Percentiles rank a stretch among this genome's conserved stretches.
These are phyloP conservation scores for Odontomyia ornata DNA, from an alignment of 2,888 invertebrate genomes.

Conservation along the genomic window DNA sequence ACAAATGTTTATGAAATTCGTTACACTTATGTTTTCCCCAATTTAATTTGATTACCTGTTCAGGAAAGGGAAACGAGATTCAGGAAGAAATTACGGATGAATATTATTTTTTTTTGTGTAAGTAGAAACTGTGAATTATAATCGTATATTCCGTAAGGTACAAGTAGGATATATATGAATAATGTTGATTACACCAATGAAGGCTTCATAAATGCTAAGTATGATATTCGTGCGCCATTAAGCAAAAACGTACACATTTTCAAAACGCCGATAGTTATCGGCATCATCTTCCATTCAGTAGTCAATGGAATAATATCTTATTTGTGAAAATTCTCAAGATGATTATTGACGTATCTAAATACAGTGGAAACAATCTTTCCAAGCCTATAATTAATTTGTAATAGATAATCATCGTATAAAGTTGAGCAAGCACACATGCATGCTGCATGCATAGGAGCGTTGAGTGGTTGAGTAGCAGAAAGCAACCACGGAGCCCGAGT, in stretches of 20 bases:
- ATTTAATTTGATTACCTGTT: conserved; percentile 3
- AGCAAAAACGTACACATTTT: background rate
- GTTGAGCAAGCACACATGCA: conserved; percentile 21
- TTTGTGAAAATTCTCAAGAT: background rate
- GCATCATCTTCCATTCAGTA: conserved; percentile 1
- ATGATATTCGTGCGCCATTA: background rate
- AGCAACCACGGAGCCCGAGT: background rate
- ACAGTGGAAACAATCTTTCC: conserved; percentile 1
- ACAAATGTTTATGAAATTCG: conserved; percentile 28
- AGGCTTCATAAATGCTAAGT: background rate
- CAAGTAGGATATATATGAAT: no score
- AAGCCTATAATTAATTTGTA: conserved; percentile 40
- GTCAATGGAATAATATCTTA: background rate
- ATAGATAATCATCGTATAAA: conserved; percentile 33
- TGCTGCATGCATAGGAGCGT: background rate
- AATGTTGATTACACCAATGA: background rate
- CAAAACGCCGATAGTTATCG: background rate
- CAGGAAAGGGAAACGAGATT: background rate
- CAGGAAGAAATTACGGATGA: no score
- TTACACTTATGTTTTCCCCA: conserved; percentile 27
- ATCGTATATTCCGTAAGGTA: background rate
- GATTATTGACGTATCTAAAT: background rate
- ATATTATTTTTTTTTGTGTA: no score
- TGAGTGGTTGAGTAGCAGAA: background rate
- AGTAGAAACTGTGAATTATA: no score